Evolutionary conservation across 1,140 invertebrate genomes (phyloP), one percentile per base, ranked within the genome.

Genomic region (Chironomus tepperi): DNA sequence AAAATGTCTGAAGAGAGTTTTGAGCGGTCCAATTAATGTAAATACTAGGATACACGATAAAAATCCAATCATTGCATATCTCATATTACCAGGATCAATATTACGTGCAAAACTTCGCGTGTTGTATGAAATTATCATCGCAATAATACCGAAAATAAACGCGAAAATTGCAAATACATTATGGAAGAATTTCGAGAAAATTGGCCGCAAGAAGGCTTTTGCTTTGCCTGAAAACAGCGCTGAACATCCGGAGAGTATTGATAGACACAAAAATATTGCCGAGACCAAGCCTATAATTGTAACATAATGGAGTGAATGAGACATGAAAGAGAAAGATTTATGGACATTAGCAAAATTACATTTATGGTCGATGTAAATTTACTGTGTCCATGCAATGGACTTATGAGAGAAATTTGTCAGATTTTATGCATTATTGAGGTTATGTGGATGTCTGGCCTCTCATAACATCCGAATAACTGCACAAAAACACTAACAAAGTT

Each of bases 41-140:
- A 81, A 74, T 7, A 81, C 75, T 18, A 82, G 70, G 5, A 80
- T 79, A 15, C 81, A 76, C 0, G 79, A 81, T 0, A 82, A 64
- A 18, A 77, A 75, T 75, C 81, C 79, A 76, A 81, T 79, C 9
- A 81, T 67, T 67, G 77, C 65, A 18, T 70, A 70, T 70, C 65
- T n/a, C 7, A 70, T 70, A 7, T 70, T 76, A 19, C 75, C 77
- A 0, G 81, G 75, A 70, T 79, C 79, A 10, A 74, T 67, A 47
- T 42, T 77, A 75, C 19, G 5, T 18, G 76, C 70, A 7, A 73
- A 19, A 73, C 24, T 79, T 70, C 81, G 80, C 15, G 80, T 81
- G 74, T 80, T 73, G 65, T 81, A 81, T n/a, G 81, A 80, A 73
- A 80, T 81, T 75, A 78, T 81, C 76, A 81, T 80, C 7, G 80